Base-by-base conservation (phyloP, 2,797 vertebrate species). In the Botia almorhae region DNA sequence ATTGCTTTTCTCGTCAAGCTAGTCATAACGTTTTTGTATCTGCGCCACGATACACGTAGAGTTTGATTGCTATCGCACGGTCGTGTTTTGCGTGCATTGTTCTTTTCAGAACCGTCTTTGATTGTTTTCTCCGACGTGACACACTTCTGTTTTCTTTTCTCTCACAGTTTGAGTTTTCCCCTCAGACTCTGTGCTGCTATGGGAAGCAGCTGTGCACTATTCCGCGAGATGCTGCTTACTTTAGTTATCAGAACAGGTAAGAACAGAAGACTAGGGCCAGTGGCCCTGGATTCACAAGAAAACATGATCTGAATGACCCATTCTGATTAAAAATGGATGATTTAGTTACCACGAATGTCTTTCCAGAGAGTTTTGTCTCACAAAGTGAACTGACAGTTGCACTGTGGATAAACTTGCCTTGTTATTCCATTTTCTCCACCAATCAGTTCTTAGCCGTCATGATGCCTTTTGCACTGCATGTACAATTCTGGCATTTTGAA, bases 161-260 rank as follows among this genome's bases (percentile, higher is more conserved):
- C 2, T 77, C n/a, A 74, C 88, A 94, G 94, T 81, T 93, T 91
- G 94, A 94, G 90, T 94, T 94, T 88, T 99, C 97, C 1, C 97
- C 98, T 82, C 98, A 99, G 93, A 99, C 97, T 53, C 92, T 99
- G 76, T 99, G 98, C 95, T 99, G 97, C 93, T 99, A 99, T 81
- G 97, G 98, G 82, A 99, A 99, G 93, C 98, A 99, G 93, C 91
- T 99, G 16, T 99, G 98, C 92, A 99, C 98, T 75, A 99, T 98
- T 89, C 97, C 97, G 83, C 92, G 97, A 88, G 97, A 99, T 85
- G 96, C 97, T 88, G 97, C 97, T 87, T 99, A 99, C 90, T 99
- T 98, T 93, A 99, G 98, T 92, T 99, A 98, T 90, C 97, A 99
- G 92, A 99, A 99, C 96, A 98, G 97, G 97, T 99, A 95, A 93